Evolutionary conservation across 2,113 vertebrate species (phyloP).

Genomic region (Otocyon megalotis): DNA sequence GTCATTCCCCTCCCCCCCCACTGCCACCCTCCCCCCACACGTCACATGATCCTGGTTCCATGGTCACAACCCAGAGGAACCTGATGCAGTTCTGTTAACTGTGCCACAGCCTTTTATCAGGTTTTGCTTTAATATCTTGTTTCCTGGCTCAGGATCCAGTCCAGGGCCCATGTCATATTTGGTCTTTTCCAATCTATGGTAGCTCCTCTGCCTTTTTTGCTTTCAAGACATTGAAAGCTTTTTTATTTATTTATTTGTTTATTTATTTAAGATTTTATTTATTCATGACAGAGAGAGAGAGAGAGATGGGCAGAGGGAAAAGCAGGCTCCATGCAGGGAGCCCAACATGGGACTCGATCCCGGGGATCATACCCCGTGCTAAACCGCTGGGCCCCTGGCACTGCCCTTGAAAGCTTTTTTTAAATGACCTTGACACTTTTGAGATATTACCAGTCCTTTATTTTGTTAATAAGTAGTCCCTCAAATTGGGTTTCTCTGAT

Average conservation of each 20-base stretch:
- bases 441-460: neutral
- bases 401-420: neutral
- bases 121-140: neutral
- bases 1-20: neutral
- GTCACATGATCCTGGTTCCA: neutral
- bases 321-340: no score
- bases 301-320: no score
- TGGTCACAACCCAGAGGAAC: neutral
- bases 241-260: neutral
- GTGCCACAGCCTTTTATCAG: neutral
- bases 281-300: no score
- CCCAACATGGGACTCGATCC: no score
- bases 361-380: no score
- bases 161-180: accelerated
- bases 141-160: neutral
- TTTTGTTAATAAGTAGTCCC: neutral
- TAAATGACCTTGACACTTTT: neutral
- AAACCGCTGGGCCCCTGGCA: no score
- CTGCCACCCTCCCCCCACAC: neutral
- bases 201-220: neutral
- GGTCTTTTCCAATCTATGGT: neutral
- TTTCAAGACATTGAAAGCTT: neutral
- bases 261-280: no score
- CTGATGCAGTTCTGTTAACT: accelerated
- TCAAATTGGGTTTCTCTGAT: neutral